These are phyloP conservation scores for Choreutis nemorana DNA, from an alignment of 2,888 invertebrate species.

Conservation along the genomic window DNA sequence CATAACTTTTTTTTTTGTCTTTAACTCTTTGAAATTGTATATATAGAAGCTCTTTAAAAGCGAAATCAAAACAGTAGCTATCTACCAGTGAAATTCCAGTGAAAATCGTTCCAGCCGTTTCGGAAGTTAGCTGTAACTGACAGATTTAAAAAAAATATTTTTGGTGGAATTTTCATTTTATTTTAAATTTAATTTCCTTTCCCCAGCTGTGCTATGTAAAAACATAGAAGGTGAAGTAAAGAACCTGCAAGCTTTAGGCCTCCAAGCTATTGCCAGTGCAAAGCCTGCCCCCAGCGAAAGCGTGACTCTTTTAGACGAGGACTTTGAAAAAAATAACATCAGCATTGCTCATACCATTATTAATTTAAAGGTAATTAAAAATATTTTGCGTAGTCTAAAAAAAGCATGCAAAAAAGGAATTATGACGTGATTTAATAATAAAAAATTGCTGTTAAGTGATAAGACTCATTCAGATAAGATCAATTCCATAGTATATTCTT, in stretches of 20 bases:
- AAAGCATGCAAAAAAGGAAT: too few species aligned
- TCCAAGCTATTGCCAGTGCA: conserved; percentile 10
- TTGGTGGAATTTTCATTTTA: not conserved
- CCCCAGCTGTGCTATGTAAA: conserved; percentile 39
- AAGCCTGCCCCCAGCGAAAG: not conserved
- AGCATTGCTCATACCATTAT: conserved; percentile 35
- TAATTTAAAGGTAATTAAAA: conserved; percentile 27
- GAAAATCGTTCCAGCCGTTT: not conserved
- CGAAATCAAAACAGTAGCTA: not conserved
- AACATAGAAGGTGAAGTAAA: conserved; percentile 35
- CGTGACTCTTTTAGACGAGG: conserved; percentile 12
- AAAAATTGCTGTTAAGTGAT: too few species aligned
- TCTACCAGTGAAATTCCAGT: not conserved
- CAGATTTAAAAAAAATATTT: not conserved
- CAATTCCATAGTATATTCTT: too few species aligned
- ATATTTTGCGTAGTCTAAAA: too few species aligned
- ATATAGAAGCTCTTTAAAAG: too few species aligned
- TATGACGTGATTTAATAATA: too few species aligned
- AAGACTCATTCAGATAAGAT: too few species aligned
- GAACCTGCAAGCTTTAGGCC: conserved; percentile 20
- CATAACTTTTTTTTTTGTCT: too few species aligned
- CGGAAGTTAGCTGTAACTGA: not conserved
- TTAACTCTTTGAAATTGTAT: too few species aligned
- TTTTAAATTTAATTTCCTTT: not conserved
- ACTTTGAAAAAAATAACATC: conserved; percentile 18